Evolutionary conservation across 2,797 vertebrate species (phyloP).

Genomic region (Aulostomus chinensis): DNA sequence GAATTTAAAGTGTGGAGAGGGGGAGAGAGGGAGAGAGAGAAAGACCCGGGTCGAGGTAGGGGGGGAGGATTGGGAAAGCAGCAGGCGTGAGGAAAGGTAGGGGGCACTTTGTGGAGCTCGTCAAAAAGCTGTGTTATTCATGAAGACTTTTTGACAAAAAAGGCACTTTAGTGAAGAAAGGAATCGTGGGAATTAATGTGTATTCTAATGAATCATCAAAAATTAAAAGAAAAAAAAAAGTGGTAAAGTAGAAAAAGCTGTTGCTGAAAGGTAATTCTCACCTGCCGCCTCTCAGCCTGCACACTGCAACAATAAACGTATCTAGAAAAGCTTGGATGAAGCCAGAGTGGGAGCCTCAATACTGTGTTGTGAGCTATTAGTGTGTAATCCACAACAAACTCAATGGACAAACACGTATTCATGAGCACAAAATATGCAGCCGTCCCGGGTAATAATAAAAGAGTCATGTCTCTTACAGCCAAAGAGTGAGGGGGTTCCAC

Average conservation of each 20-base stretch:
- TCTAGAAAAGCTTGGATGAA: no score
- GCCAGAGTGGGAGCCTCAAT: conserved; percentile 8
- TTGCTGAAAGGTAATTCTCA: conserved; percentile 33
- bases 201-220: background rate
- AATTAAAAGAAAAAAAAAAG: background rate
- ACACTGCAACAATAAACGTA: background rate
- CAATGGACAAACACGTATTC: no score
- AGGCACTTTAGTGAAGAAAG: conserved; percentile 12
- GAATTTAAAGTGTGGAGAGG: conserved; percentile 34
- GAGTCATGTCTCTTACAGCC: no score
- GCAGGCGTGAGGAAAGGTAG: background rate
- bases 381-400: conserved; percentile 29
- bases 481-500: no score
- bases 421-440: no score
- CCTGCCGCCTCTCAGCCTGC: background rate
- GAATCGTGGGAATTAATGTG: background rate
- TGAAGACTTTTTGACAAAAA: conserved; percentile 12
- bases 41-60: background rate
- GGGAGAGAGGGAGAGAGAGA: no score
- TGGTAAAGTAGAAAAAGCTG: background rate
- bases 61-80: background rate
- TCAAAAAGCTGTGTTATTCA: no score
- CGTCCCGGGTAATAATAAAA: no score
- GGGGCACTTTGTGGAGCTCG: background rate
- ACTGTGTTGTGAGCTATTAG: conserved; percentile 12